These are phyloP conservation scores for Poeciliopsis infans DNA, from an alignment of 2,797 vertebrate species.

Conservation along the genomic window DNA sequence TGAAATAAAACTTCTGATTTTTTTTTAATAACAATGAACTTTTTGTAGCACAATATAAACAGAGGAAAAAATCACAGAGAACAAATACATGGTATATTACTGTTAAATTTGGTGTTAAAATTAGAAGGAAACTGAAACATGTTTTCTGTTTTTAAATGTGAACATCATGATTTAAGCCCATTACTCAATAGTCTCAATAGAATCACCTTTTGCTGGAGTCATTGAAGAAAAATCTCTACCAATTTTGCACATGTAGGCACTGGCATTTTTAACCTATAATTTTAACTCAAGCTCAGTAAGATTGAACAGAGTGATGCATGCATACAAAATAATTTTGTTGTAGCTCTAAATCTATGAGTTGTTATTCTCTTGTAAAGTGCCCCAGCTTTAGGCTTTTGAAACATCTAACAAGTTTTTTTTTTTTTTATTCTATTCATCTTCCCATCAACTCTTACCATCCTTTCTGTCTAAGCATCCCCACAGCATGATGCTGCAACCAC, in stretches of 20 bases:
- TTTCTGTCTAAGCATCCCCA: neutral
- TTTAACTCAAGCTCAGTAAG: neutral
- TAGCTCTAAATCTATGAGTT: neutral
- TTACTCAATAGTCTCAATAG: neutral
- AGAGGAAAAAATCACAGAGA: neutral
- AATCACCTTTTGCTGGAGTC: neutral
- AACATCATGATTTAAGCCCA: neutral
- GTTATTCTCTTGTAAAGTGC: neutral
- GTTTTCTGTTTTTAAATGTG: neutral
- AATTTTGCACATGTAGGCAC: neutral
- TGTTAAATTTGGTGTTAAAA: neutral
- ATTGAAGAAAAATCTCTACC: neutral
- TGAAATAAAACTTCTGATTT: neutral
- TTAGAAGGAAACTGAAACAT: neutral
- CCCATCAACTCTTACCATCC: neutral
- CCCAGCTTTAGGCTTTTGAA: neutral
- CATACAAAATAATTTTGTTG: neutral
- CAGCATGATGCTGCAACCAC: neutral
- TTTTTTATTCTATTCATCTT: neutral
- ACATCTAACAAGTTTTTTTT: neutral
- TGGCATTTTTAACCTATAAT: neutral
- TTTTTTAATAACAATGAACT: neutral
- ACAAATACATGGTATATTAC: neutral
- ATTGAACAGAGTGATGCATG: neutral
- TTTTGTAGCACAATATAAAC: neutral